These are phyloP conservation scores for Tipula helvola DNA, from an alignment of 2,888 invertebrate genomes.

Conservation along the genomic window DNA sequence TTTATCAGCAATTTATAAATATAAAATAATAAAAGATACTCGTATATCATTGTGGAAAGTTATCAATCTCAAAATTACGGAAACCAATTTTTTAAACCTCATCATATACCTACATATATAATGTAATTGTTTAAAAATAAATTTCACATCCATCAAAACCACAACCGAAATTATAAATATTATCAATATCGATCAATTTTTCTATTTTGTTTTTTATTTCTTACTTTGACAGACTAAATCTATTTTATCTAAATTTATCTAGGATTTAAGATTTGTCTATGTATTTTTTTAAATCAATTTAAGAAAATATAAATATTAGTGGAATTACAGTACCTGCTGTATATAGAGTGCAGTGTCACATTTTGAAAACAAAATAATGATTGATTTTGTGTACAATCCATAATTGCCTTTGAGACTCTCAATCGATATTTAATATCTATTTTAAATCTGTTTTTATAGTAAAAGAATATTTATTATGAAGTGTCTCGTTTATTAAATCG, in stretches of 20 bases:
- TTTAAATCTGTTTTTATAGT: neutral
- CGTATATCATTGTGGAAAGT: neutral
- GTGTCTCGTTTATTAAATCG: neutral
- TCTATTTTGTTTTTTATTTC: neutral
- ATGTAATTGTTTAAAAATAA: neutral
- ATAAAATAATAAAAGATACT: too few relatives aligned
- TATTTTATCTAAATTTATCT: neutral
- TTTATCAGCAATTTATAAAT: too few relatives aligned
- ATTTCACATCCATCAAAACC: neutral
- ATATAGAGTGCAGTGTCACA: neutral
- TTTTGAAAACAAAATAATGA: neutral
- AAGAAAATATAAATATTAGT: neutral
- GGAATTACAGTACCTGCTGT: neutral
- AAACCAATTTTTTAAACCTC: neutral
- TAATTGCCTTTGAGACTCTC: neutral
- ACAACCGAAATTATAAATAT: neutral
- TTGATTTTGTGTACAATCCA: neutral
- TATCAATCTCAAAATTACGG: neutral
- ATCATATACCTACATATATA: neutral
- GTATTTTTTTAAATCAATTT: neutral
- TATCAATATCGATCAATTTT: neutral
- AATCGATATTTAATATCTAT: neutral
- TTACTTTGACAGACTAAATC: neutral
- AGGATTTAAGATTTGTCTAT: neutral
- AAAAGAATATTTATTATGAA: neutral